A percentile compares a stretch with the other conserved stretches of the same genome.
These are phyloP conservation scores for Gonocerus acuteangulatus DNA, from an alignment of 2,888 invertebrate genomes.

Conservation along the genomic window DNA sequence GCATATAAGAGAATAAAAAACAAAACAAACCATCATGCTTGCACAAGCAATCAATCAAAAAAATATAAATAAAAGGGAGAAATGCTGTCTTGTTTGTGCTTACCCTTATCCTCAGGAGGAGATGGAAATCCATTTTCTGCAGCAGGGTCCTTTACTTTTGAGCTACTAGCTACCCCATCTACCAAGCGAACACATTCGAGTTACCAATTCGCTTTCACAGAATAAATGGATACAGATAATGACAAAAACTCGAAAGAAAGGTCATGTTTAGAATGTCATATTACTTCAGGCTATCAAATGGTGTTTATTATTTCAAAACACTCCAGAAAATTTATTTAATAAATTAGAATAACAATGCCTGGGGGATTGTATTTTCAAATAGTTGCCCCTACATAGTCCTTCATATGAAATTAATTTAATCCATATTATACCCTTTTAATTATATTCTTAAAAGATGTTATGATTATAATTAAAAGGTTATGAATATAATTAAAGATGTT, in stretches of 20 bases:
- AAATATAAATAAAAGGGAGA: background rate
- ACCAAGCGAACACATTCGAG: slow-evolving; percentile 34
- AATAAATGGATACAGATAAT: slow-evolving; percentile 15
- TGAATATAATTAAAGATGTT: no score
- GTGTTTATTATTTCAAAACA: background rate
- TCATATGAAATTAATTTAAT: no score
- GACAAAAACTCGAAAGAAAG: slow-evolving; percentile 17
- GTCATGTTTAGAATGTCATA: slow-evolving; percentile 16
- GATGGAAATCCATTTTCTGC: slow-evolving; percentile 27
- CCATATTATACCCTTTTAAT: no score
- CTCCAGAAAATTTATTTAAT: no score
- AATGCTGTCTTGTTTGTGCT: slow-evolving; percentile 16
- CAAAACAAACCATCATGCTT: background rate
- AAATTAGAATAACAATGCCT: no score
- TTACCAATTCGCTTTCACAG: slow-evolving; percentile 30
- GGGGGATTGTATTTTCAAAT: no score
- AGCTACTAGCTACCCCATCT: slow-evolving; percentile 32
- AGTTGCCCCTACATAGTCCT: no score
- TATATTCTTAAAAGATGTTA: no score
- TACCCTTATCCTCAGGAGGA: slow-evolving; percentile 37
- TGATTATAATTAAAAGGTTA: no score
- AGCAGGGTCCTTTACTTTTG: slow-evolving; percentile 10
- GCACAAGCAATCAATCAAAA: background rate
- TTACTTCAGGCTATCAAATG: slow-evolving; percentile 21
- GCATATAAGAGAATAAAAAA: slow-evolving; percentile 2